A percentile compares a stretch with the other conserved stretches of the same genome.
phyloP scores from a whole-genome alignment of 2,797 vertebrate genomes.

The Lutjanus argentimaculatus region DNA sequence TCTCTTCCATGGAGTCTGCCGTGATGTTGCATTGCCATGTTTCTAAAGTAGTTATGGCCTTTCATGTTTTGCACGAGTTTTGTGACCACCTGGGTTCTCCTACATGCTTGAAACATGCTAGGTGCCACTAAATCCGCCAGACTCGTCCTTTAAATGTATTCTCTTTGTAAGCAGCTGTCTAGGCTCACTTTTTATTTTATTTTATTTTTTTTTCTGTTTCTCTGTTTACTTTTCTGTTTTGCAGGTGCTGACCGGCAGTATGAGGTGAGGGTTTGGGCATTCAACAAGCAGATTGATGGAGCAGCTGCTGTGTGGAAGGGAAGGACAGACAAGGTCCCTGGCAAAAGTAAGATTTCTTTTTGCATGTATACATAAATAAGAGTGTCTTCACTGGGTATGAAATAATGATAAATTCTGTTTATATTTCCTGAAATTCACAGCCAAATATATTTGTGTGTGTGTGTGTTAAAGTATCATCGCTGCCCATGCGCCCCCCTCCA shows the following conservation, averaged over 20 bases:
- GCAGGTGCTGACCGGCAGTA: conserved; percentile 92
- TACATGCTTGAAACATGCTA: no score
- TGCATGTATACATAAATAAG: not conserved
- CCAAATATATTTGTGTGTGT: conserved; percentile 6
- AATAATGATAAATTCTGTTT: not conserved
- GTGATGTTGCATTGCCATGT: no score
- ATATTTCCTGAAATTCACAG: not conserved
- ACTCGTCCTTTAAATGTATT: not conserved
- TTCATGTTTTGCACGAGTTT: no score
- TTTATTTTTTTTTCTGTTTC: no score
- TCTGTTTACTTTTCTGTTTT: not conserved
- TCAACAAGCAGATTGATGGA: conserved; percentile 94
- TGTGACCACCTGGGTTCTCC: no score
- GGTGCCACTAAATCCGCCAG: no score
- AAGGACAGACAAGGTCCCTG: conserved; percentile 89
- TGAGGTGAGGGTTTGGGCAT: conserved; percentile 94
- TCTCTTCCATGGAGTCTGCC: no score
- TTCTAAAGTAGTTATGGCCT: no score
- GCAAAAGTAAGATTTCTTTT: conserved; percentile 79
- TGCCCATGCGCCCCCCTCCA: conserved; percentile 87
- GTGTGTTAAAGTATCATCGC: conserved; percentile 40
- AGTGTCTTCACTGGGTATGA: not conserved
- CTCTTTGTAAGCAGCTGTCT: not conserved
- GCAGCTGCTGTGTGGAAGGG: conserved; percentile 96
- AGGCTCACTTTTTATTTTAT: no score